Evolutionary conservation across 2,797 vertebrate species (phyloP).

Genomic region (Pelochelys cantorii): DNA sequence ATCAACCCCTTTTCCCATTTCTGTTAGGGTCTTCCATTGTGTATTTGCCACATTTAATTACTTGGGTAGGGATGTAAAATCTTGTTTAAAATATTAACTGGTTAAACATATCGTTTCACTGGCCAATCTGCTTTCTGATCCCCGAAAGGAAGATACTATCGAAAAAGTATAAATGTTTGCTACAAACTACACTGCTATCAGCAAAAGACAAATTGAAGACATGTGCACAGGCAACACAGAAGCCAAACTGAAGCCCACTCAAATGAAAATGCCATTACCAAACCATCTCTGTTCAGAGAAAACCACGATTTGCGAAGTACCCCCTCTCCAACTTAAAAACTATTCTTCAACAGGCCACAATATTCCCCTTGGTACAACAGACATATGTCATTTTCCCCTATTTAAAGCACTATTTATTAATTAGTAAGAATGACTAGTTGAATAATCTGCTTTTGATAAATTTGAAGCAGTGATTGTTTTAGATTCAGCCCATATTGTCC

Average conservation of each 20-base stretch:
- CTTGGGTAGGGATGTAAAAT: no score
- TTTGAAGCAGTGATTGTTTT: neutral
- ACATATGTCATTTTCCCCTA: no score
- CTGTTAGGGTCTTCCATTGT: conserved; percentile 30
- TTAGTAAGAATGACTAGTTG: rapidly evolving
- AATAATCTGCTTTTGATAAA: neutral
- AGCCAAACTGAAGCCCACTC: neutral
- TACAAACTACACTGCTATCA: neutral
- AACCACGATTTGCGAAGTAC: neutral
- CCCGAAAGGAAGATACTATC: conserved; percentile 10
- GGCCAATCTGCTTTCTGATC: neutral
- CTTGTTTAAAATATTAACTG: no score
- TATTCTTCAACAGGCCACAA: rapidly evolving
- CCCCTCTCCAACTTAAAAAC: neutral
- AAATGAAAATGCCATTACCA: conserved; percentile 32
- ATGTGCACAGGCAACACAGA: neutral
- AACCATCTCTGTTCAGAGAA: neutral
- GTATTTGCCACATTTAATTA: neutral
- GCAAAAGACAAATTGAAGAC: conserved; percentile 11
- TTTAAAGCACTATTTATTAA: neutral
- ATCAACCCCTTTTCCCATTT: neutral
- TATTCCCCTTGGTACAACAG: no score
- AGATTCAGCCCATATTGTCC: neutral
- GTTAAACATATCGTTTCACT: no score
- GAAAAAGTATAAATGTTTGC: neutral